Percentiles rank a stretch among this genome's conserved stretches.
Evolutionary conservation across 2,113 vertebrate genomes (phyloP).

Genomic region (Ellobius talpinus): DNA sequence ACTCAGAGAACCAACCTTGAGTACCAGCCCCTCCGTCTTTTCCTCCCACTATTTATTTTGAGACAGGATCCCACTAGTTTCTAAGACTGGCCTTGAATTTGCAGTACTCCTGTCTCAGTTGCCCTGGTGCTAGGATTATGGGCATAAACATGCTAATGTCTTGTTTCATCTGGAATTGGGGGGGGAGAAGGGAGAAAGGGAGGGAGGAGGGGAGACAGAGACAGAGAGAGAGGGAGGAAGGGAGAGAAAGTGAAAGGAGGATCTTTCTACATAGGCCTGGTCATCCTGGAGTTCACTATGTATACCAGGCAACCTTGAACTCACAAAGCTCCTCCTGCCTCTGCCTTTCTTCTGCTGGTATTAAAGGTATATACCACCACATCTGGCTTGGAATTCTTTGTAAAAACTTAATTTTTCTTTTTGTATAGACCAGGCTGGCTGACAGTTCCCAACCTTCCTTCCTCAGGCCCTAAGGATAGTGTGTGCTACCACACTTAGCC

Average conservation of each 20-base stretch:
- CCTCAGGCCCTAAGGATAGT: background rate
- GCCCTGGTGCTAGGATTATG: background rate
- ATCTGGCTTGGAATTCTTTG: background rate
- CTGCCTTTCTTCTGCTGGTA: background rate
- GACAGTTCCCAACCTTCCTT: background rate
- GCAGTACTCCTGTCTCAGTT: background rate
- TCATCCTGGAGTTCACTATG: background rate
- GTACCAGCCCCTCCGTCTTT: background rate
- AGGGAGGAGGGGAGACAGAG: no score
- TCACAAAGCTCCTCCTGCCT: background rate
- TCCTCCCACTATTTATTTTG: background rate
- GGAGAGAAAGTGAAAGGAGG: no score
- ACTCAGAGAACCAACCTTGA: background rate
- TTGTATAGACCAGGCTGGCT: background rate
- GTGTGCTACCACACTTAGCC: background rate
- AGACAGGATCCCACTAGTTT: background rate
- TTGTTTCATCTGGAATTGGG: background rate
- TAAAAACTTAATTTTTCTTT: background rate
- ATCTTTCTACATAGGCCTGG: background rate
- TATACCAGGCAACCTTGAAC: background rate
- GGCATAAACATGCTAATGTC: background rate
- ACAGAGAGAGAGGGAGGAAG: no score
- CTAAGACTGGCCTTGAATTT: background rate
- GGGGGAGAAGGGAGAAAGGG: no score
- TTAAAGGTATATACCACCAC: background rate